phyloP scores from a whole-genome alignment of 2,888 invertebrate species.

The Nipponacmea schrenckii region DNA sequence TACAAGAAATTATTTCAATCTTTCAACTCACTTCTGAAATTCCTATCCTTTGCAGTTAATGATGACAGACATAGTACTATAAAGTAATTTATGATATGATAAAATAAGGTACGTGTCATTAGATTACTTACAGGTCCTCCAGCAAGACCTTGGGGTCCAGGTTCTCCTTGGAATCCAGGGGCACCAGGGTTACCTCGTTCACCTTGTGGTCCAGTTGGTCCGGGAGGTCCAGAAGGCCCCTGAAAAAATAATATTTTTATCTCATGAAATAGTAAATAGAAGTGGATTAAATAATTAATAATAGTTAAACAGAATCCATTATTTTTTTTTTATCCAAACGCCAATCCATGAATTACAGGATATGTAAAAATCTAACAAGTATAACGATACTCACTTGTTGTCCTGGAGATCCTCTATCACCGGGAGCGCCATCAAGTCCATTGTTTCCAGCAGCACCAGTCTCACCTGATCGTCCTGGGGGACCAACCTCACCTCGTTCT shows the following conservation, averaged over 20 bases:
- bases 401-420: slow-evolving; percentile 56
- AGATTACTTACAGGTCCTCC: slow-evolving; percentile 63
- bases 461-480: slow-evolving; percentile 53
- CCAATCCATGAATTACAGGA: no score
- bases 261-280: background rate
- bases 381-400: slow-evolving; percentile 33
- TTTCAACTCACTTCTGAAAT: no score
- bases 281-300: no score
- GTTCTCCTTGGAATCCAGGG: slow-evolving; percentile 60
- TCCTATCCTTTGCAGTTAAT: no score
- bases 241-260: slow-evolving; percentile 21
- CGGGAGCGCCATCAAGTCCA: slow-evolving; percentile 52
- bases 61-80: no score
- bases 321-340: no score
- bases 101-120: no score
- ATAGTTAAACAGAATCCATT: no score
- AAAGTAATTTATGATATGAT: no score
- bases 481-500: slow-evolving; percentile 50
- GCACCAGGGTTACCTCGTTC: slow-evolving; percentile 55
- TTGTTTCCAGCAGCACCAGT: slow-evolving; percentile 48
- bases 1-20: background rate
- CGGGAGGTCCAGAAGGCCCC: slow-evolving; percentile 47
- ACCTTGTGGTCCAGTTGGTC: slow-evolving; percentile 50
- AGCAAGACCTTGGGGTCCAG: slow-evolving; percentile 73
- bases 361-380: no score